These are phyloP conservation scores for Hiodon tergisus DNA, from an alignment of 2,113 vertebrate species.

Conservation along the genomic window DNA sequence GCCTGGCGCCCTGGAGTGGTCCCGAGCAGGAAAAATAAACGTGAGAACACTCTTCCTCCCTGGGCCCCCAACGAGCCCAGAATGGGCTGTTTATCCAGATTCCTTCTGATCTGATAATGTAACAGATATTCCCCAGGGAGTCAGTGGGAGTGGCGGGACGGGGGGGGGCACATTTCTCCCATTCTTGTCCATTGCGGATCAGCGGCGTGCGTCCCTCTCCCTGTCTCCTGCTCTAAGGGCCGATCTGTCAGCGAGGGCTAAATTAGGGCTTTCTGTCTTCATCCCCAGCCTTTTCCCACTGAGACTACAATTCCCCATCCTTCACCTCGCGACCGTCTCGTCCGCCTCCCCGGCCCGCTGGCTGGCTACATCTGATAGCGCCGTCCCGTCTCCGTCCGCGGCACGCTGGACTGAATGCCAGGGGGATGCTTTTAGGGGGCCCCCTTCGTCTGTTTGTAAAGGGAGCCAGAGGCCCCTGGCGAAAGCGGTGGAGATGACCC, in stretches of 20 bases:
- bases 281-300: neutral
- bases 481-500: constrained; percentile 23
- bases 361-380: constrained; percentile 9
- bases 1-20: too few relatives aligned
- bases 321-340: neutral
- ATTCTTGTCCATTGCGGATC: constrained; percentile 35
- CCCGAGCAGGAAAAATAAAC: neutral
- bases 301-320: neutral
- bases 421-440: neutral
- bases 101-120: constrained; percentile 40
- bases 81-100: constrained; percentile 29
- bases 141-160: neutral
- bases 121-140: constrained; percentile 32
- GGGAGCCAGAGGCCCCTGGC: neutral
- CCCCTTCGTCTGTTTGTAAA: neutral
- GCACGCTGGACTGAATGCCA: neutral
- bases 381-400: neutral
- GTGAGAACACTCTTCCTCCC: neutral
- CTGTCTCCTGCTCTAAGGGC: constrained; percentile 13
- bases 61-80: constrained; percentile 17
- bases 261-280: constrained; percentile 35
- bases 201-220: constrained; percentile 30
- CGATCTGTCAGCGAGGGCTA: constrained; percentile 37
- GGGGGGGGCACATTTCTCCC: neutral
- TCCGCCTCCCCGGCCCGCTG: neutral